Evolutionary conservation across 2,113 vertebrate genomes (phyloP).

Genomic region (Lepus timidus): DNA sequence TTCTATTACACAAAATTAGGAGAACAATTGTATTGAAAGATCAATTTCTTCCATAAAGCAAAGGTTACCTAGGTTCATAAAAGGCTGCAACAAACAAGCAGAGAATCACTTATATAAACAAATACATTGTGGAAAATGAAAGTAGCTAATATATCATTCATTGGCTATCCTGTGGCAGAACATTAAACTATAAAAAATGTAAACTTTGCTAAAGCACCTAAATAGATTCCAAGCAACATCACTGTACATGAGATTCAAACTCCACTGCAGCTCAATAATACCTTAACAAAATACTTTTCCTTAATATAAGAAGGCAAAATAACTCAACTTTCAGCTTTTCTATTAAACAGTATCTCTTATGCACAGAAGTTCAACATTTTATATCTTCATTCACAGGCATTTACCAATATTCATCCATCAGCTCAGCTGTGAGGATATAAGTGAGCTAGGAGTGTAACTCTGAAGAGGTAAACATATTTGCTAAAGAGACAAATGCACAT

Average conservation of each 20-base stretch:
- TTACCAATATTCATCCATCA: constrained; percentile 81
- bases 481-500: constrained; percentile 60
- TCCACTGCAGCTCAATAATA: neutral
- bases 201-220: neutral
- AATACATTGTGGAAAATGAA: neutral
- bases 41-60: neutral
- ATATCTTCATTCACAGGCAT: constrained; percentile 68
- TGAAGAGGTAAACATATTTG: constrained; percentile 72
- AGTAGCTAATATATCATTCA: neutral
- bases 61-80: neutral
- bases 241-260: neutral
- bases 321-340: neutral
- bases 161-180: neutral
- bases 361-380: constrained; percentile 38
- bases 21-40: constrained; percentile 18
- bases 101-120: constrained; percentile 29
- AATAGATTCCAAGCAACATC: constrained; percentile 31
- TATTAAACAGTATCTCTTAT: neutral
- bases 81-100: neutral
- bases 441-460: constrained; percentile 46
- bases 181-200: neutral
- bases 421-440: constrained; percentile 62
- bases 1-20: neutral
- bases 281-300: constrained; percentile 31
- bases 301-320: neutral